A percentile compares a stretch with the other conserved stretches of the same genome.
Conservation (phyloP, 2,113 vertebrate species). For the Sciurus niger region DNA sequence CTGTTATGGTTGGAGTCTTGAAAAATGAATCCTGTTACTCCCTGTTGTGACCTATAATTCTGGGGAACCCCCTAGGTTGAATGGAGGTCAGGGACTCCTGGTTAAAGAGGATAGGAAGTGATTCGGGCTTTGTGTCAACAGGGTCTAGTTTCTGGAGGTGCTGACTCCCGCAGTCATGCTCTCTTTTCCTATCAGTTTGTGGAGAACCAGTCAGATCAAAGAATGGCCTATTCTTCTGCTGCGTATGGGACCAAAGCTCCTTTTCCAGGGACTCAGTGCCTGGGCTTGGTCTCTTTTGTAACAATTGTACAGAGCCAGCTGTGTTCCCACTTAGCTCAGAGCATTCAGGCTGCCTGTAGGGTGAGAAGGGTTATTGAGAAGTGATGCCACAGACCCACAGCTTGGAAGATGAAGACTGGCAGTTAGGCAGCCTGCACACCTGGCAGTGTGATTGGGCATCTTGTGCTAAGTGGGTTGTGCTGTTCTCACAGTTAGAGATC, state of each 20-base stretch:
- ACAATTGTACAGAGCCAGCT: conserved; percentile 53
- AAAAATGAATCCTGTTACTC: neutral
- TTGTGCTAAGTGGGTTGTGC: conserved; percentile 40
- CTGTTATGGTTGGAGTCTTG: neutral
- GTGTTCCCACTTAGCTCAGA: conserved; percentile 53
- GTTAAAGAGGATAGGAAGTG: neutral
- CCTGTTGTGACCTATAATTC: neutral
- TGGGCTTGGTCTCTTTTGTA: conserved; percentile 57
- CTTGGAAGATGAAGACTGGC: neutral
- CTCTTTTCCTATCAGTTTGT: neutral
- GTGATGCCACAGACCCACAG: neutral
- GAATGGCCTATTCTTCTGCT: conserved; percentile 61
- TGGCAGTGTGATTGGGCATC: neutral
- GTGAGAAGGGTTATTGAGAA: neutral
- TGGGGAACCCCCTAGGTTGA: neutral
- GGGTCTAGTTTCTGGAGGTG: neutral
- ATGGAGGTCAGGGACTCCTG: neutral
- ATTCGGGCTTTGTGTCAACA: neutral
- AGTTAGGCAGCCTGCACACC: neutral
- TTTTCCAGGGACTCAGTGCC: neutral
- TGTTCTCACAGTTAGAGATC: neutral
- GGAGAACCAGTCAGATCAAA: conserved; percentile 34
- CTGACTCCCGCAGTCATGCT: neutral
- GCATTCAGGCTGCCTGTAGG: neutral
- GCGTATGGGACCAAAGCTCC: neutral